These are phyloP conservation scores for Leucopsar rothschildi DNA, from an alignment of 2,113 vertebrate species.

Conservation along the genomic window DNA sequence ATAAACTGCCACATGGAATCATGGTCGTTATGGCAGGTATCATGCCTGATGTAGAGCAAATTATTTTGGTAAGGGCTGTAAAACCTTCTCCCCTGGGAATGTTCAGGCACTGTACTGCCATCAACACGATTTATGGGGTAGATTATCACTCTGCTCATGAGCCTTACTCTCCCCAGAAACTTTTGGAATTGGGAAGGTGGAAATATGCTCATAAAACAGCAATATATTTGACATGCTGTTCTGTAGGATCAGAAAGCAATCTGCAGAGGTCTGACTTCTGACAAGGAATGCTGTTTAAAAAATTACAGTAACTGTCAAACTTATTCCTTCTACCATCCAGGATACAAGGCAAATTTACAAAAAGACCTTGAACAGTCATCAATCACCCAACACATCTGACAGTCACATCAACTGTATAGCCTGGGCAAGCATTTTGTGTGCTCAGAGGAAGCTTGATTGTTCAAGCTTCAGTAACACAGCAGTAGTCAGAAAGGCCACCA, in stretches of 20 bases:
- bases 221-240: conserved; percentile 22
- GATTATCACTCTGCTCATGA: conserved; percentile 16
- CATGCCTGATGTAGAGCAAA: not conserved
- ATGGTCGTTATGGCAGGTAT: not conserved
- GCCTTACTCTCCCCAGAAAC: not conserved
- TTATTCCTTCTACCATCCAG: not conserved
- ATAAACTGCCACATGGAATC: not conserved
- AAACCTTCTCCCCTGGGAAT: not conserved
- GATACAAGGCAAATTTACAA: conserved; percentile 36
- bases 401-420: not conserved
- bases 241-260: conserved; percentile 39
- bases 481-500: not conserved
- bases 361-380: conserved; percentile 25
- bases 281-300: conserved; percentile 42
- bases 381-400: not conserved
- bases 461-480: not conserved
- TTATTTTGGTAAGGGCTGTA: not conserved
- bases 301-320: conserved; percentile 21
- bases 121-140: not conserved
- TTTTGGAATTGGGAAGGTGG: conserved; percentile 9
- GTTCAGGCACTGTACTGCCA: not conserved
- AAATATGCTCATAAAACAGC: conserved; percentile 51
- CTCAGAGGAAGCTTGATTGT: not conserved
- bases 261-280: conserved; percentile 28
- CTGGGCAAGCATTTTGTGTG: not conserved